phyloP scores from a whole-genome alignment of 23 tunicate genomes.

The Phallusia fumigata region DNA sequence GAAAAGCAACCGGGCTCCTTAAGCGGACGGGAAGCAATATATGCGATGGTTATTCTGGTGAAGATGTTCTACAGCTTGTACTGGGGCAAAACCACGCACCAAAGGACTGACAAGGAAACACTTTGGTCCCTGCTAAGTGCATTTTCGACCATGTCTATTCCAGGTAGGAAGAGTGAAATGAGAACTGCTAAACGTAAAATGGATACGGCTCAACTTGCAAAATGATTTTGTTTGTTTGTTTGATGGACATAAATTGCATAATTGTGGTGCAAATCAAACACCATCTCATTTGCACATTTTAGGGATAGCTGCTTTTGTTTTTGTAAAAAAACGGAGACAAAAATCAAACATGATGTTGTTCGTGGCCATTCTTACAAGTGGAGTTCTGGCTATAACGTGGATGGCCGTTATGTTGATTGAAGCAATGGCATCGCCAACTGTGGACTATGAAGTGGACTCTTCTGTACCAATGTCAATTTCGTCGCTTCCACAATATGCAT shows the following conservation, averaged over 20 bases:
- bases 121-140: constrained; percentile 7
- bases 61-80: constrained; percentile 10
- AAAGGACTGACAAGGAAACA: not conserved
- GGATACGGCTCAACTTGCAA: too few relatives aligned
- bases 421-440: not conserved
- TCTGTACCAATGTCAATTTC: not conserved
- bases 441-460: not conserved
- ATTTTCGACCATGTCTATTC: constrained; percentile 13
- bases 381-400: not conserved
- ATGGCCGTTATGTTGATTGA: constrained; percentile 1
- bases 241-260: too few relatives aligned
- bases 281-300: too few relatives aligned
- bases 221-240: too few relatives aligned
- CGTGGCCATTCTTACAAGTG: not conserved
- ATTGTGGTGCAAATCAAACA: too few relatives aligned
- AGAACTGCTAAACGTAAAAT: too few relatives aligned
- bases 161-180: constrained; percentile 21
- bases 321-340: not conserved
- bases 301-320: constrained; percentile 20
- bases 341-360: not conserved
- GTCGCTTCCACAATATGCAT: not conserved
- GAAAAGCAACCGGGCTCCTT: not conserved
- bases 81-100: constrained; percentile 2
- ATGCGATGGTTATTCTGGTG: not conserved
- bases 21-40: constrained; percentile 11